Percentiles rank a stretch among this genome's conserved stretches.
phyloP scores from a whole-genome alignment of 2,113 vertebrate species.

The rabbit (Oryctolagus cuniculus) region mOryCun1.1 NC_091433.1:169697001-169697500 shows the following conservation, averaged over 20 bases:
- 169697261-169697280: background rate
- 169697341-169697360: background rate
- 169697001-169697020: background rate
- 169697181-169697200: constrained; percentile 41
- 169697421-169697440: background rate
- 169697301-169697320: constrained; percentile 22
- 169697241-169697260: background rate
- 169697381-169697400: background rate
- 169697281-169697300: background rate
- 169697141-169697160: background rate
- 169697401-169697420: accelerated
- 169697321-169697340: background rate
- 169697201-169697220: constrained; percentile 29
- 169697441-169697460: background rate
- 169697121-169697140: background rate
- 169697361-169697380: background rate
- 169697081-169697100: background rate
- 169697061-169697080: background rate
- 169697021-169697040: background rate
- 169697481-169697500: background rate
- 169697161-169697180: constrained; percentile 32
- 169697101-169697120: background rate
- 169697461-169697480: background rate
- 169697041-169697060: background rate
- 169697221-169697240: background rate